Conservation (phyloP, 2,888 invertebrate species). For the Apamea epomidion region DNA sequence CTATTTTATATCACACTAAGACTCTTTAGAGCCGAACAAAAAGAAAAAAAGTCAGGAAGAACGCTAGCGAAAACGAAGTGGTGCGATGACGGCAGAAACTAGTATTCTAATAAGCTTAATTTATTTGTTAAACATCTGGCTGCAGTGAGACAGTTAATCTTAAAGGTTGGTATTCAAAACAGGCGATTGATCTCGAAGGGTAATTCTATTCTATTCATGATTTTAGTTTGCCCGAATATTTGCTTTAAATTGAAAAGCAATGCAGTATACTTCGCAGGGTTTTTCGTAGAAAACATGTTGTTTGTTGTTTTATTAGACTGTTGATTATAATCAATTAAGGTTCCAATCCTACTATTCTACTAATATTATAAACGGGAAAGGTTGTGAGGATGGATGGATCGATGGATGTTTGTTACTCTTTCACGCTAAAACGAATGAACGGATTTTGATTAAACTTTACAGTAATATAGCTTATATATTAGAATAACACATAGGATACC, state of each 20-base stretch:
- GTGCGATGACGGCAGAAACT: neutral
- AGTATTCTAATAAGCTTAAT: constrained; percentile 69
- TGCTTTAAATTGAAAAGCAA: constrained; percentile 44
- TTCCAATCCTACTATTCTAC: neutral
- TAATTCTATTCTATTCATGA: constrained; percentile 66
- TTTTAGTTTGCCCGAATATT: constrained; percentile 50
- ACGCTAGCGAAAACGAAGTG: neutral
- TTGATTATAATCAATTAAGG: neutral
- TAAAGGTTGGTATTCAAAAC: constrained; percentile 57
- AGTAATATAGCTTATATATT: too few species aligned
- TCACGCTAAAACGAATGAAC: too few species aligned
- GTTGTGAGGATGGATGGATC: neutral
- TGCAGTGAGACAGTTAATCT: constrained; percentile 53
- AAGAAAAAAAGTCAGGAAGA: neutral
- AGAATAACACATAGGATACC: too few species aligned
- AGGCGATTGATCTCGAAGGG: constrained; percentile 55
- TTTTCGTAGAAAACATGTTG: constrained; percentile 15
- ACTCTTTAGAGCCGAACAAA: neutral
- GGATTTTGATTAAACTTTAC: too few species aligned
- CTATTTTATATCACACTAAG: neutral
- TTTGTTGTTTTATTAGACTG: constrained; percentile 19
- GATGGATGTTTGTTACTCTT: too few species aligned
- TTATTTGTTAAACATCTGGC: constrained; percentile 58
- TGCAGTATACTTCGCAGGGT: neutral
- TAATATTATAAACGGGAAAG: neutral